Percentiles rank a stretch among this genome's conserved stretches.
These are phyloP conservation scores for Whitmania pigra DNA, from an alignment of 1,140 invertebrate genomes.

Conservation along the genomic window DNA sequence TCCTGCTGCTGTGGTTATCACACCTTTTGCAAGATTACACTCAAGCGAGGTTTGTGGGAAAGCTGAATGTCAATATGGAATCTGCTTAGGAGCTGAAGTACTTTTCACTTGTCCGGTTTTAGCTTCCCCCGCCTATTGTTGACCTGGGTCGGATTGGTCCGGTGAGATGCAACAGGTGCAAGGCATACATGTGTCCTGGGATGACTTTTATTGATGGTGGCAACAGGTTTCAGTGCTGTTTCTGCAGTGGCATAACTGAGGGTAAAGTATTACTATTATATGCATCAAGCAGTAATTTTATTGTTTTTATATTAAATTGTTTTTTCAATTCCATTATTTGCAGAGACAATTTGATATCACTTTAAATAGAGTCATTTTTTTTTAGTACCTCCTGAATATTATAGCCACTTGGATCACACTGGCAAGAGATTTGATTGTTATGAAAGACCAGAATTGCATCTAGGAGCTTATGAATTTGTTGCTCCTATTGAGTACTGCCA, in stretches of 20 bases:
- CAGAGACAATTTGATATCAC: too few relatives aligned
- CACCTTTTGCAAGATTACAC: constrained; percentile 68
- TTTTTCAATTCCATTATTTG: constrained; percentile 50
- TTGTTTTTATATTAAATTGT: constrained; percentile 31
- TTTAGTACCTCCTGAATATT: constrained; percentile 83
- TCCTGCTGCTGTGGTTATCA: constrained; percentile 80
- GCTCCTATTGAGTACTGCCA: constrained; percentile 95
- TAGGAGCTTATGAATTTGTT: constrained; percentile 90
- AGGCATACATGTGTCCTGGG: constrained; percentile 96
- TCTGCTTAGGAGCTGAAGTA: neutral
- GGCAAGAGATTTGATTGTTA: constrained; percentile 81
- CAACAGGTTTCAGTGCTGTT: constrained; percentile 81
- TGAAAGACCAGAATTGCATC: constrained; percentile 80
- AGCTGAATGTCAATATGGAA: neutral
- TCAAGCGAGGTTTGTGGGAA: constrained; percentile 44
- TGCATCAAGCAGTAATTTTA: neutral
- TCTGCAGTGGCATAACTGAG: constrained; percentile 88
- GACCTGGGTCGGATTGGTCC: constrained; percentile 84
- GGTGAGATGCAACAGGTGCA: constrained; percentile 87
- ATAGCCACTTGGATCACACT: constrained; percentile 92
- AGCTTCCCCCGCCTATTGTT: constrained; percentile 67
- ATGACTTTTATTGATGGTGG: constrained; percentile 99
- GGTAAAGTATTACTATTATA: constrained; percentile 52
- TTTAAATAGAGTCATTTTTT: too few relatives aligned
- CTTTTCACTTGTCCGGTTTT: constrained; percentile 21